Evolutionary conservation across 1,140 invertebrate species (phyloP).

Genomic region (Microplitis mediator): DNA sequence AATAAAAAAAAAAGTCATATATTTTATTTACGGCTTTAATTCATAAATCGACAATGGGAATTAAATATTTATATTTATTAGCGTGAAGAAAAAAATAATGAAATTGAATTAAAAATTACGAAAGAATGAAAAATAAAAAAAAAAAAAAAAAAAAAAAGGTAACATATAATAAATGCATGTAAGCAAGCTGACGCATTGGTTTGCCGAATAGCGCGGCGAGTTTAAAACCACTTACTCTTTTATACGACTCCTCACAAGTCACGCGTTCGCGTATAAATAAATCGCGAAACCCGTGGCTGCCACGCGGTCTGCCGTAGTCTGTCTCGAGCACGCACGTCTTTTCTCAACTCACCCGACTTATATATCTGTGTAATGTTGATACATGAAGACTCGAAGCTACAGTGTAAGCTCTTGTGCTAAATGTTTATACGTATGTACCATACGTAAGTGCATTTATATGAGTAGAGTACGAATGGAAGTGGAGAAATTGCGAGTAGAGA

Average conservation of each 20-base stretch:
- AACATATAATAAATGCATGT: not conserved
- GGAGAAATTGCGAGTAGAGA: no score
- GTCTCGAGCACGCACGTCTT: slow-evolving; percentile 33
- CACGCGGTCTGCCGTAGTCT: slow-evolving; percentile 55
- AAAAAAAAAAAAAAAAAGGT: not conserved
- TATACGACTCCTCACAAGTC: slow-evolving; percentile 13
- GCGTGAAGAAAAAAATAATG: no score
- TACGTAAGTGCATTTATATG: not conserved
- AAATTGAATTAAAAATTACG: no score
- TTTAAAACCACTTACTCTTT: slow-evolving; percentile 5
- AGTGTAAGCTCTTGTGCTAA: no score
- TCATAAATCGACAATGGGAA: no score
- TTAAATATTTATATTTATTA: no score
- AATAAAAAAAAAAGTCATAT: no score
- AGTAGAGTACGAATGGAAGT: no score
- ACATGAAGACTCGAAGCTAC: no score
- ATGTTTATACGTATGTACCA: no score
- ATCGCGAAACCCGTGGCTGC: slow-evolving; percentile 42
- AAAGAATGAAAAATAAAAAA: not conserved
- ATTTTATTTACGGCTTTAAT: no score
- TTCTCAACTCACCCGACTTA: not conserved
- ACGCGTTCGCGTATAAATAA: slow-evolving; percentile 32
- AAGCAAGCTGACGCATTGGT: not conserved
- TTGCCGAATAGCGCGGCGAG: not conserved
- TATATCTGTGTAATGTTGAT: not conserved